Base-by-base conservation (phyloP, 2,113 vertebrate genomes). In the Rhabdomys dilectus region DNA sequence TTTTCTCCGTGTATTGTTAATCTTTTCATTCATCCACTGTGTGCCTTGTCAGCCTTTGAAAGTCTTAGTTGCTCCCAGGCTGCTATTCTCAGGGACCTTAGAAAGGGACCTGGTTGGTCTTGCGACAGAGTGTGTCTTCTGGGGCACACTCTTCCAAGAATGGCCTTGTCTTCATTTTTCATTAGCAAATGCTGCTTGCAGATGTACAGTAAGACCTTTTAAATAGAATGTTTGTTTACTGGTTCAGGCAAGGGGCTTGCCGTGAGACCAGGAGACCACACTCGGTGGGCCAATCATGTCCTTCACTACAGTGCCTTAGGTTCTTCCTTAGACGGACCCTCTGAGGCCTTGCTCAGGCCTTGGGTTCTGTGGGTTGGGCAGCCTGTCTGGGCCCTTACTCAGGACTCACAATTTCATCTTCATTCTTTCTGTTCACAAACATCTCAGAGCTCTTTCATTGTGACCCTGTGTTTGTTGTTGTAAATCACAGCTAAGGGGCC, bases 41-140 rank as follows among this genome's bases (percentile, higher is more conserved):
- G 97, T 97, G 97, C 97, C 97, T 98, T 98, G 91, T 97, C 95
- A 97, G 97, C 96, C 95, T 93, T 89, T 96, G 91, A 97, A 97
- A 95, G 89, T 96, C 96, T 96, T 58, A 60, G 72, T 87, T 92
- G 85, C 73, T 95, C 94, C 97, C 85, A 82, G 96, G 94, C 96
- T 98, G 97, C 96, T 91, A n/a, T 78, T 97, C 97, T 97, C 95
- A 96, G 97, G 96, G 97, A 97, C 94, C 92, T 66, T 82, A 60
- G 36, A 93, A 85, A 95, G 95, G 91, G 82, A 89, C 90, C 92
- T 91, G 95, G 78, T 96, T 97, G 91, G 92, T 93, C 89, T 95
- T 96, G 73, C 68, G 72, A 95, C 60, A n/a, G 92, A 96, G 89
- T 22, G 45, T 77, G 87, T 90, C 78, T 42, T 36, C 39, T 60